Percentiles rank a stretch among this genome's conserved stretches.
These are phyloP conservation scores for Fistularia tabacaria DNA, from an alignment of 2,797 vertebrate genomes.

Conservation along the genomic window DNA sequence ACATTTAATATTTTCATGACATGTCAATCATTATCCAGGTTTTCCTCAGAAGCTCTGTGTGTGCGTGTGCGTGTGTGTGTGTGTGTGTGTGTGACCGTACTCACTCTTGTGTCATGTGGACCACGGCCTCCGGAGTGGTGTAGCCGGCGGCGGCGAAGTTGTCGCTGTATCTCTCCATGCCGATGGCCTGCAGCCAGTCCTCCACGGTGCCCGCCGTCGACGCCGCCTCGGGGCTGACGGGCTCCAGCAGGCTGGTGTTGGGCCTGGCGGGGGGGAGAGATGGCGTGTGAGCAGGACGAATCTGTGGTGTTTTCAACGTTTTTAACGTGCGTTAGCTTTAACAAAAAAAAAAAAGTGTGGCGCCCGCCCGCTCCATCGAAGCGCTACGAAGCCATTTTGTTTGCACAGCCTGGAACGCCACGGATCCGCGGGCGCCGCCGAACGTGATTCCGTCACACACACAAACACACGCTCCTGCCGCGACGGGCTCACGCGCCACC, in stretches of 20 bases:
- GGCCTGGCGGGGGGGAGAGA: constrained; percentile 68
- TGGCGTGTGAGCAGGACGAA: background rate
- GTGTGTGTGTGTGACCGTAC: constrained; percentile 49
- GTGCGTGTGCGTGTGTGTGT: background rate
- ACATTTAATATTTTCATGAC: no score
- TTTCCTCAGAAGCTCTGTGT: no score
- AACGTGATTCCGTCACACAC: no score
- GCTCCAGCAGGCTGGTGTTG: constrained; percentile 89
- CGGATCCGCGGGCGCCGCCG: no score
- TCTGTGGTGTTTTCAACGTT: background rate
- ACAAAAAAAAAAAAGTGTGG: no score
- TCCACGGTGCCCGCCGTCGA: constrained; percentile 84
- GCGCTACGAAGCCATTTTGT: no score
- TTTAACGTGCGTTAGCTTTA: no score
- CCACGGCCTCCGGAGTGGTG: constrained; percentile 89
- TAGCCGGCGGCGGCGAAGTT: constrained; percentile 95
- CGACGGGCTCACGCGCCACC: no score
- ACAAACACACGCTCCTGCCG: no score
- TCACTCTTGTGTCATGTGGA: constrained; percentile 98
- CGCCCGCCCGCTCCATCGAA: no score
- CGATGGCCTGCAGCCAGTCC: constrained; percentile 96
- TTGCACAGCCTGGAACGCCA: no score
- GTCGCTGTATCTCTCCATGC: constrained; percentile 97
- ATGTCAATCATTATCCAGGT: constrained; percentile 6
- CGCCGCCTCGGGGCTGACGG: constrained; percentile 85